These are phyloP conservation scores for Entomobrya proxima DNA, from an alignment of 2,888 invertebrate genomes.

Conservation along the genomic window DNA sequence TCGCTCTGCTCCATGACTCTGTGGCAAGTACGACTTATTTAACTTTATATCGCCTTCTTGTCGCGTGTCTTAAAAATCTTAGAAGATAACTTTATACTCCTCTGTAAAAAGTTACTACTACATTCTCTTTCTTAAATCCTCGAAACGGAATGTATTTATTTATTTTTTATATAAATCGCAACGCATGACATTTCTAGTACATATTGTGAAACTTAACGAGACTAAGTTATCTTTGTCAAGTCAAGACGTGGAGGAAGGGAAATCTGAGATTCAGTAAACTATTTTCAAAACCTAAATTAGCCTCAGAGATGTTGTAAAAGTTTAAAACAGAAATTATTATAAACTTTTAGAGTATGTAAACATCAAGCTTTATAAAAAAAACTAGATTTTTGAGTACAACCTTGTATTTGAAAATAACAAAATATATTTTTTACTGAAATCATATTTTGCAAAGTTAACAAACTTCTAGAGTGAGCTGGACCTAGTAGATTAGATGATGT, in stretches of 20 bases:
- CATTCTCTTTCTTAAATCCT: not conserved
- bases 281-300: too few relatives aligned
- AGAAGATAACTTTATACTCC: constrained; percentile 35
- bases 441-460: not conserved
- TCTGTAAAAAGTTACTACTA: constrained; percentile 4
- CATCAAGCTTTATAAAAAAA: not conserved
- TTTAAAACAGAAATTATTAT: not conserved
- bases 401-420: constrained; percentile 4
- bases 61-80: constrained; percentile 54
- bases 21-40: constrained; percentile 59
- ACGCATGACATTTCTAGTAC: not conserved
- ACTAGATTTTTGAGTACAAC: not conserved
- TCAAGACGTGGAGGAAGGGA: not conserved
- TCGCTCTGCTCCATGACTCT: constrained; percentile 74
- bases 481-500: constrained; percentile 66
- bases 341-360: not conserved
- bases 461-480: constrained; percentile 67
- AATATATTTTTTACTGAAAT: constrained; percentile 37
- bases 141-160: constrained; percentile 8
- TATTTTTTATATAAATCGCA: constrained; percentile 44
- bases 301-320: too few relatives aligned
- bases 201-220: constrained; percentile 7
- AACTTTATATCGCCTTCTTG: constrained; percentile 53
- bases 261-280: not conserved
- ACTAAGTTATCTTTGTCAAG: not conserved